Conservation (phyloP, 2,113 vertebrate species). For the Chamaetylas fuelleborni region DNA sequence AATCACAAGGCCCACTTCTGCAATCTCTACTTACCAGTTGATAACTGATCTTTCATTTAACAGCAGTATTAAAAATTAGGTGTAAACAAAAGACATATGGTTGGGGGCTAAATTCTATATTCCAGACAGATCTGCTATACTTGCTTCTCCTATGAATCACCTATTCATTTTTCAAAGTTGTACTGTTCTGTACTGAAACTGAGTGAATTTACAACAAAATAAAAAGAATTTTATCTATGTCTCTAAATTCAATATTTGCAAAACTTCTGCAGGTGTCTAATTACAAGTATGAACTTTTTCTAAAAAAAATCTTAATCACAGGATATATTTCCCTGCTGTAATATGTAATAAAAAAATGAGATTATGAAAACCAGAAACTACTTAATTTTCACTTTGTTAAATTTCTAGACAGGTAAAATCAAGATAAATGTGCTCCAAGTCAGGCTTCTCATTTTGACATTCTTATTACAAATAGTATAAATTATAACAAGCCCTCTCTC, state of each 20-base stretch:
- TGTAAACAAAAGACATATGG: background rate
- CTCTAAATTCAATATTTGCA: background rate
- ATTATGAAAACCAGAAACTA: constrained; percentile 4
- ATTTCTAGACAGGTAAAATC: constrained; percentile 31
- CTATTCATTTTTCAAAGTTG: background rate
- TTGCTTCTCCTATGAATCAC: background rate
- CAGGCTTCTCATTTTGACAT: background rate
- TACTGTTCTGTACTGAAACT: background rate
- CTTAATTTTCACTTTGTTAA: constrained; percentile 12
- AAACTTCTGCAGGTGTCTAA: background rate
- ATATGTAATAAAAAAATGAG: background rate
- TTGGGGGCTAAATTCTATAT: background rate
- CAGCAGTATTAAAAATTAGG: background rate
- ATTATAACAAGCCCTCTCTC: background rate
- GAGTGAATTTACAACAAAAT: background rate
- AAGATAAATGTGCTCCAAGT: background rate
- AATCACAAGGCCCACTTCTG: background rate
- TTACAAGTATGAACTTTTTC: background rate
- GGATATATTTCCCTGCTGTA: background rate
- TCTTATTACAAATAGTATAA: background rate
- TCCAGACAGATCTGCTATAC: background rate
- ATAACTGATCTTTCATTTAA: background rate
- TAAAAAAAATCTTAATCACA: background rate
- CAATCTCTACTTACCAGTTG: background rate
- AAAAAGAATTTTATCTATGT: background rate